Base-by-base conservation (phyloP, 2,797 vertebrate species). In the Danionella dracula region DNA sequence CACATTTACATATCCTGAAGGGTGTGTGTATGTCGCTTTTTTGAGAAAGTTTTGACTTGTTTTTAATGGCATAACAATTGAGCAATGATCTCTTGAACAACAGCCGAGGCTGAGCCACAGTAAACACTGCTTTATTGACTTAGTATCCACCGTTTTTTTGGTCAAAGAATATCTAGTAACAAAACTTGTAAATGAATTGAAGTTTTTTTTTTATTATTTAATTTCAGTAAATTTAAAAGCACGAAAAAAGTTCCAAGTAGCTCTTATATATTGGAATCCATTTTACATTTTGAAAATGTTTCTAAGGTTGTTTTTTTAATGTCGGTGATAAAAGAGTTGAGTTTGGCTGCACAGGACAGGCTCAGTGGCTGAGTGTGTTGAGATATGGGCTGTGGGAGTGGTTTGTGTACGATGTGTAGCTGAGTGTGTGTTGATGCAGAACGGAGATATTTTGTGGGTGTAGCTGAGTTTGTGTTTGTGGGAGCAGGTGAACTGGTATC, bases 1-100 rank as follows among this genome's bases (percentile, higher is more conserved):
- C 8, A 6, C 37, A 76, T 76, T 76, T 76, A 68, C 75, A 73
- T 76, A 76, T 76, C 75, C 71, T 76, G 64, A 57, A 66, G 64
- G 64, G 64, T 41, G 64, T 66, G 53, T 56, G 42, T 38, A 2
- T 38, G n/a, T 21, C 2, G 34, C 20, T 8, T 49, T 17, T 59
- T 64, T 34, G 12, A 29, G 35, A 13, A 56, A 19, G 46, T 63
- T 46, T 56, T 5, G 13, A 5, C 21, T 8, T 31, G 20, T 59
- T 49, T 41, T 51, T 40, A 19, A 29, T 57, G 42, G 20, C 17
- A 19, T 66, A 34, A 41, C 5, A 57, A 12, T 10, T 40, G 34
- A 15, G 12, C 35, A 40, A 66, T 32, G 7, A 15, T 31, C 42
- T 37, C 17, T 17, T 37, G 21, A 55, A 56, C 41, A 37, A 19